These are phyloP conservation scores for Epinephelus coioides DNA, from an alignment of 2,797 vertebrate genomes.

Conservation along the genomic window DNA sequence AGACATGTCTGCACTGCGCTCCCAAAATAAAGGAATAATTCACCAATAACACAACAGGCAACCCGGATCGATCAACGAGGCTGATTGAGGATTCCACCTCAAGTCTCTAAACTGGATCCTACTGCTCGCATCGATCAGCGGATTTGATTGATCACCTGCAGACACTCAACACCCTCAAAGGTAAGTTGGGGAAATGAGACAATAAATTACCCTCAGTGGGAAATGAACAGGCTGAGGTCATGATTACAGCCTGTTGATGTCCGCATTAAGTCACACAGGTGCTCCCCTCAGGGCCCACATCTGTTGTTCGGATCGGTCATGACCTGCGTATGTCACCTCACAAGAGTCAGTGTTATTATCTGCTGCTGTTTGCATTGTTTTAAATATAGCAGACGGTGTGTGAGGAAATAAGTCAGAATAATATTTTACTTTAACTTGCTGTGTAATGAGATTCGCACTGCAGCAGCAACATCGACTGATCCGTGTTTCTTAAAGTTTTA, in stretches of 20 bases:
- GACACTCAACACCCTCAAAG: constrained; percentile 54
- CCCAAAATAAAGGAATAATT: constrained; percentile 44
- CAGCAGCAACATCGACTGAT: no score
- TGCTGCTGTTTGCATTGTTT: not conserved
- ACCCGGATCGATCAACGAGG: constrained; percentile 40
- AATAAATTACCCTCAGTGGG: not conserved
- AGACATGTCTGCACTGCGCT: constrained; percentile 14
- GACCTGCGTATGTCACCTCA: constrained; percentile 5
- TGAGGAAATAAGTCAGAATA: not conserved
- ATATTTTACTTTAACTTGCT: not conserved
- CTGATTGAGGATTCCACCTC: constrained; percentile 29
- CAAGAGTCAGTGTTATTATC: not conserved
- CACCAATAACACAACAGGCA: not conserved
- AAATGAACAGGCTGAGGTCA: not conserved
- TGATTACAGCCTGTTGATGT: not conserved
- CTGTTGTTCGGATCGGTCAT: constrained; percentile 51
- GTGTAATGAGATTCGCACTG: not conserved
- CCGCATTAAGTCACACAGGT: constrained; percentile 6
- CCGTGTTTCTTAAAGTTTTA: constrained; percentile 2
- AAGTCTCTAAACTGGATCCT: constrained; percentile 71
- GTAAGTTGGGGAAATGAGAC: constrained; percentile 57
- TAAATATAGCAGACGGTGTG: rapidly evolving
- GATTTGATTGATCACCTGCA: constrained; percentile 60
- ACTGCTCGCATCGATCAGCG: constrained; percentile 51
- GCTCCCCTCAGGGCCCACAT: constrained; percentile 34